Percentiles rank a stretch among this genome's conserved stretches.
Conservation (phyloP, 1,140 invertebrate species). For the Hylaeus anthracinus region DNA sequence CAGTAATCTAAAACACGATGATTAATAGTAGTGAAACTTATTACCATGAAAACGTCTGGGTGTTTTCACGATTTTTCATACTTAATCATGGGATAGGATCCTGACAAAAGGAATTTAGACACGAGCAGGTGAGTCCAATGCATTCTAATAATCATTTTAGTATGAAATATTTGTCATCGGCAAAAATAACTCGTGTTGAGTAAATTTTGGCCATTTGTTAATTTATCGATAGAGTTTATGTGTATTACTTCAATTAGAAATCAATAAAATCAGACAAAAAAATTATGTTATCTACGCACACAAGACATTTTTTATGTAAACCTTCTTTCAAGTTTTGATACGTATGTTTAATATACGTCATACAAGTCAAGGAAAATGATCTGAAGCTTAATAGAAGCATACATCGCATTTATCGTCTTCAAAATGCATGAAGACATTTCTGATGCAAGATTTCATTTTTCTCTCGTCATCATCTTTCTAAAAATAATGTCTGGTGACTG, state of each 20-base stretch:
- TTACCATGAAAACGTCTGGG: not conserved
- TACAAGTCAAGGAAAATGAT: conserved; percentile 5
- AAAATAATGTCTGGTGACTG: conserved; percentile 26
- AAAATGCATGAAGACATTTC: conserved; percentile 44
- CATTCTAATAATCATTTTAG: not conserved
- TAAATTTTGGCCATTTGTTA: no score
- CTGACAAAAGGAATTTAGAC: not conserved
- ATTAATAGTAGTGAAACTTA: conserved; percentile 12
- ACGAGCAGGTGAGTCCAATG: conserved; percentile 13
- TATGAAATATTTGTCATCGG: no score
- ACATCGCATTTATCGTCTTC: not conserved
- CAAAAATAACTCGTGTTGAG: no score
- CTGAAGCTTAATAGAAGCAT: not conserved
- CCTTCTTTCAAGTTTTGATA: not conserved
- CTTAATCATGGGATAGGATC: not conserved
- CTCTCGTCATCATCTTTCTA: conserved; percentile 41
- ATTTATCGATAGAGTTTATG: not conserved
- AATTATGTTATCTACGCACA: not conserved
- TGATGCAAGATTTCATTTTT: conserved; percentile 62
- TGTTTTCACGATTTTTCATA: not conserved
- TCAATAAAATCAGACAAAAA: not conserved
- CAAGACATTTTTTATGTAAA: not conserved
- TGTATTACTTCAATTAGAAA: not conserved
- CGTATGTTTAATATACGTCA: not conserved
- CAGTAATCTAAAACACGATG: not conserved